phyloP scores from a whole-genome alignment of 2,797 vertebrate species.

The Alca torda region DNA sequence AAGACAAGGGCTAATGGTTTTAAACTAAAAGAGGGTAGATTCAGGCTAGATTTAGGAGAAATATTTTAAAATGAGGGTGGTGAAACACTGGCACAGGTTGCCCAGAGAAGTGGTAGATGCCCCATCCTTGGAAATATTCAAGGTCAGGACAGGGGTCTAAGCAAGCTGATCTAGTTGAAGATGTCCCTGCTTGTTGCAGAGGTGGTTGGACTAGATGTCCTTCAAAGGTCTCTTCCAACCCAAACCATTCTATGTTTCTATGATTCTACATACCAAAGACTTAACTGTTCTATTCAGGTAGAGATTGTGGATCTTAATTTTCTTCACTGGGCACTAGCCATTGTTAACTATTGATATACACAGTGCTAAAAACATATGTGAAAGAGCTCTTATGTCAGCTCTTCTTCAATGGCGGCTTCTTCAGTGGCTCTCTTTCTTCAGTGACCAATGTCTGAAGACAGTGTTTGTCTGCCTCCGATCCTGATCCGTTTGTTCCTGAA shows the following conservation, averaged over 20 bases:
- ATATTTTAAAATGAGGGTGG: background rate
- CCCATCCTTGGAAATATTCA: background rate
- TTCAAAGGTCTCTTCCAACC: background rate
- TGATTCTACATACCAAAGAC: background rate
- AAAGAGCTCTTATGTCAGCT: background rate
- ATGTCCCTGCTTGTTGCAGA: background rate
- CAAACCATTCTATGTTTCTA: background rate
- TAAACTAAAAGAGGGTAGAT: background rate
- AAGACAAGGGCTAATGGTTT: background rate
- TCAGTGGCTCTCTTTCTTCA: too few species aligned
- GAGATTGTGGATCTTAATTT: background rate
- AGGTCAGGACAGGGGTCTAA: background rate
- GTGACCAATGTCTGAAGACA: too few species aligned
- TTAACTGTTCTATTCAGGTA: fast-evolving
- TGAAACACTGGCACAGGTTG: background rate
- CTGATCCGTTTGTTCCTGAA: too few species aligned
- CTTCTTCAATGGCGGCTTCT: too few species aligned
- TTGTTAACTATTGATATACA: background rate
- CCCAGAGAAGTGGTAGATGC: background rate
- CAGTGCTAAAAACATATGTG: background rate
- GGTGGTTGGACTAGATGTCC: background rate
- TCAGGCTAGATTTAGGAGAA: background rate
- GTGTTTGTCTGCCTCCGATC: too few species aligned
- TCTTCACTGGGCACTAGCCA: background rate
- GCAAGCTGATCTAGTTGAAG: background rate